phyloP scores from a whole-genome alignment of 2,113 vertebrate species.

The Limanda limanda region DNA sequence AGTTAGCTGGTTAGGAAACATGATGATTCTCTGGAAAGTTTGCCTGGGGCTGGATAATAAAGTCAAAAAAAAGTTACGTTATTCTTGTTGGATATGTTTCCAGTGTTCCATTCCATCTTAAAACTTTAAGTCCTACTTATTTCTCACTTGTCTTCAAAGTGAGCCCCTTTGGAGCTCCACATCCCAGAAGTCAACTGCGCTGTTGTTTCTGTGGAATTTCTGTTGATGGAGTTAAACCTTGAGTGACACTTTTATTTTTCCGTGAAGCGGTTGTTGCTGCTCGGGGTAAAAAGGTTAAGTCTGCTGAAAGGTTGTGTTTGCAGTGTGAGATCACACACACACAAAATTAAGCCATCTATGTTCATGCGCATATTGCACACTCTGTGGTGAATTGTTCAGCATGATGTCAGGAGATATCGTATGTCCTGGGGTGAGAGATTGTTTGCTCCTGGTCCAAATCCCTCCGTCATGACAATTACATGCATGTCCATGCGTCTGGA shows the following conservation, averaged over 20 bases:
- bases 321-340: not conserved
- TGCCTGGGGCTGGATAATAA: not conserved
- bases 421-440: conserved; percentile 48
- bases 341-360: conserved; percentile 4
- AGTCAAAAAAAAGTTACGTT: not conserved
- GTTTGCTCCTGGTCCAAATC: conserved; percentile 58
- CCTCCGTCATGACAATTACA: conserved; percentile 62
- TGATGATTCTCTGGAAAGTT: conserved; percentile 3
- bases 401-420: conserved; percentile 66
- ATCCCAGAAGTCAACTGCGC: not conserved
- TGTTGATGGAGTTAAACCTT: not conserved
- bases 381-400: conserved; percentile 26
- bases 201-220: not conserved
- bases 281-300: not conserved
- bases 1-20: not conserved
- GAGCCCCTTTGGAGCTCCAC: too few relatives aligned
- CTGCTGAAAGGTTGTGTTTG: not conserved
- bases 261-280: not conserved
- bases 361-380: not conserved
- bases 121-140: not conserved
- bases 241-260: not conserved
- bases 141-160: not conserved
- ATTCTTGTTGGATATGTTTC: not conserved
- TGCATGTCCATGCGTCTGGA: conserved; percentile 65
- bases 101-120: not conserved